A percentile compares a stretch with the other conserved stretches of the same genome.
These are phyloP conservation scores for Philereme transversata DNA, from an alignment of 2,888 invertebrate genomes.

Conservation along the genomic window DNA sequence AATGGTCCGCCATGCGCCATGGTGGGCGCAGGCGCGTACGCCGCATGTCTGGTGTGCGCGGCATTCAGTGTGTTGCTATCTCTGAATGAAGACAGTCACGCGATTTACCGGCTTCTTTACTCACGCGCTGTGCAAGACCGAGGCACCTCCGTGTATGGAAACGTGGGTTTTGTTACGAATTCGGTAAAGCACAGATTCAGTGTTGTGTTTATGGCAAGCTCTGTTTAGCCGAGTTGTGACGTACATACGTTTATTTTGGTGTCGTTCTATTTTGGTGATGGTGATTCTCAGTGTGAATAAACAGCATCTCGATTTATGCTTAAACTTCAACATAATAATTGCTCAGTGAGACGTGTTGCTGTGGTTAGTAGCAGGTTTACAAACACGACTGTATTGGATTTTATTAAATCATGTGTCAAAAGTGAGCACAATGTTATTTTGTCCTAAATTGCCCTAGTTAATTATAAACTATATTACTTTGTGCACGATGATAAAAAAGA, in stretches of 20 bases:
- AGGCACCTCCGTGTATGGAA: slow-evolving; percentile 50
- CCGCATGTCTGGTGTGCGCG: slow-evolving; percentile 44
- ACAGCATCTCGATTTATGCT: slow-evolving; percentile 58
- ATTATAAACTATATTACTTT: background rate
- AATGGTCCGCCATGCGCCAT: slow-evolving; percentile 68
- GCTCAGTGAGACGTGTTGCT: slow-evolving; percentile 27
- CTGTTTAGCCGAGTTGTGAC: slow-evolving; percentile 51
- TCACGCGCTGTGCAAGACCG: slow-evolving; percentile 48
- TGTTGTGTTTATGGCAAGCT: slow-evolving; percentile 54
- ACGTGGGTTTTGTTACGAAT: slow-evolving; percentile 46
- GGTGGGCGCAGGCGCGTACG: slow-evolving; percentile 70
- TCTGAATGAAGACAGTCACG: slow-evolving; percentile 75
- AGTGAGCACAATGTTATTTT: background rate
- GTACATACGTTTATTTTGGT: slow-evolving; percentile 67
- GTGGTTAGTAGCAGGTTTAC: slow-evolving; percentile 19
- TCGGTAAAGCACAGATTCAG: slow-evolving; percentile 41
- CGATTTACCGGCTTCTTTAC: slow-evolving; percentile 52
- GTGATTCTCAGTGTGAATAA: slow-evolving; percentile 67
- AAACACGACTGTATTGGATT: slow-evolving; percentile 4
- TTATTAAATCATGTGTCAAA: background rate
- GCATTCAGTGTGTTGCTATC: slow-evolving; percentile 70
- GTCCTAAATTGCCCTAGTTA: background rate
- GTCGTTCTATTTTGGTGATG: slow-evolving; percentile 69
- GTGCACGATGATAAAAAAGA: too few relatives aligned
- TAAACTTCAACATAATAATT: slow-evolving; percentile 43